Evolutionary conservation across 1,140 invertebrate species (phyloP).

Genomic region (Andrena cerasifolii): DNA sequence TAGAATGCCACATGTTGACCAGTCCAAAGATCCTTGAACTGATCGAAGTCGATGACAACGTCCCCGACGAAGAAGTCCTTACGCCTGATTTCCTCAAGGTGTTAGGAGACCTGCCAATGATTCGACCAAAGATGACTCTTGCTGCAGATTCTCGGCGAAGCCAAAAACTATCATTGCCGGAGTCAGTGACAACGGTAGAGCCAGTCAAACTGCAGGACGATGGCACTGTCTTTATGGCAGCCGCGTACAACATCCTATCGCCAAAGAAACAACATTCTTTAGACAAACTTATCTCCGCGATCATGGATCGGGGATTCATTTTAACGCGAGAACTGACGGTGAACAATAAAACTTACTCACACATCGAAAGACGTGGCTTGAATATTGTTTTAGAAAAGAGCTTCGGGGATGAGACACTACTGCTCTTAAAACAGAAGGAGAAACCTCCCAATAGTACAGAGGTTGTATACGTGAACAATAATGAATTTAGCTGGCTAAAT

Average conservation of each 20-base stretch:
- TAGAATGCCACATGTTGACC: too few species aligned
- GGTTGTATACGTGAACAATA: slow-evolving; percentile 70
- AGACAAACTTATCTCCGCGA: slow-evolving; percentile 64
- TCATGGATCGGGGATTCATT: slow-evolving; percentile 81
- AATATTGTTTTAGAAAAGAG: slow-evolving; percentile 75
- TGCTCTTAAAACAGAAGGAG: slow-evolving; percentile 73
- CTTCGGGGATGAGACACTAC: slow-evolving; percentile 64
- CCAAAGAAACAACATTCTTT: slow-evolving; percentile 58
- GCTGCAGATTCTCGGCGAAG: slow-evolving; percentile 73
- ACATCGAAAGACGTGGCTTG: slow-evolving; percentile 62
- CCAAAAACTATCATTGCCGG: slow-evolving; percentile 80
- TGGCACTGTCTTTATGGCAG: slow-evolving; percentile 83
- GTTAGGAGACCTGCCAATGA: slow-evolving; percentile 85
- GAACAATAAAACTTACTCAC: slow-evolving; percentile 48
- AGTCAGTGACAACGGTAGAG: slow-evolving; percentile 84
- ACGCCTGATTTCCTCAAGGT: slow-evolving; percentile 83
- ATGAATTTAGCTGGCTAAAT: slow-evolving; percentile 81
- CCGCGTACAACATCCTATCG: slow-evolving; percentile 77
- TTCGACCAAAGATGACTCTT: slow-evolving; percentile 84
- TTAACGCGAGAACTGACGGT: slow-evolving; percentile 79
- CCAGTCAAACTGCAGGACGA: slow-evolving; percentile 84
- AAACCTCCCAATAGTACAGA: slow-evolving; percentile 67
- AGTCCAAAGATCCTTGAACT: too few species aligned
- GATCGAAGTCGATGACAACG: too few species aligned
- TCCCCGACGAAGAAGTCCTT: slow-evolving; percentile 78